Percentiles rank a stretch among this genome's conserved stretches.
phyloP scores from a whole-genome alignment of 2,888 invertebrate species.

The Trissoscelio sp. region DNA sequence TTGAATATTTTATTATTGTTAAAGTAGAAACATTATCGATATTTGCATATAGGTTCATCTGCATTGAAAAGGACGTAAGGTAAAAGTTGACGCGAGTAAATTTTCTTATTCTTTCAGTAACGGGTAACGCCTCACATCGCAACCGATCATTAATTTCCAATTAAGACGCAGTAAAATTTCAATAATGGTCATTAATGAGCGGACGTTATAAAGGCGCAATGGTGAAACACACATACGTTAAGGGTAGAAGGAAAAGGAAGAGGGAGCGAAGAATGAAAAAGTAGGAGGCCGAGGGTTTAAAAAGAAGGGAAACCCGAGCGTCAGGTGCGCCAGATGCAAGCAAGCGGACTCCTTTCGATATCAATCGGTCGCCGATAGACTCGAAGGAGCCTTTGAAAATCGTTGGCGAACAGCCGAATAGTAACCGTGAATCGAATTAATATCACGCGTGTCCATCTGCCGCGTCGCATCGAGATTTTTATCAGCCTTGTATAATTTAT shows the following conservation, averaged over 20 bases:
- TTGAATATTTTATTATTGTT: background rate
- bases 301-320: slow-evolving; percentile 76
- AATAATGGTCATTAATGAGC: slow-evolving; percentile 83
- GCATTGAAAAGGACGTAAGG: slow-evolving; percentile 19
- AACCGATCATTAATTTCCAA: slow-evolving; percentile 82
- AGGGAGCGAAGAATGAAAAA: slow-evolving; percentile 68
- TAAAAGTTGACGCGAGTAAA: slow-evolving; percentile 51
- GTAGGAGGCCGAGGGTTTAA: slow-evolving; percentile 58
- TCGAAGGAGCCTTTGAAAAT: slow-evolving; percentile 66
- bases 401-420: slow-evolving; percentile 62
- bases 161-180: slow-evolving; percentile 83
- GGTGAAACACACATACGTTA: slow-evolving; percentile 71
- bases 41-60: slow-evolving; percentile 9
- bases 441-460: slow-evolving; percentile 68
- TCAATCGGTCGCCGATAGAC: slow-evolving; percentile 80
- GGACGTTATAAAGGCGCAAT: slow-evolving; percentile 80
- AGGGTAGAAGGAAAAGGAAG: slow-evolving; percentile 71
- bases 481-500: slow-evolving; percentile 66
- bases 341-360: slow-evolving; percentile 77
- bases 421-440: slow-evolving; percentile 65
- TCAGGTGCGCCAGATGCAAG: slow-evolving; percentile 83
- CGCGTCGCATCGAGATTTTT: slow-evolving; percentile 64
- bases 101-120: slow-evolving; percentile 73
- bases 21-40: slow-evolving; percentile 21
- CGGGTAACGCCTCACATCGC: slow-evolving; percentile 75